phyloP scores from a whole-genome alignment of 2,797 vertebrate species.

The Hypotaenidia philippensis region DNA sequence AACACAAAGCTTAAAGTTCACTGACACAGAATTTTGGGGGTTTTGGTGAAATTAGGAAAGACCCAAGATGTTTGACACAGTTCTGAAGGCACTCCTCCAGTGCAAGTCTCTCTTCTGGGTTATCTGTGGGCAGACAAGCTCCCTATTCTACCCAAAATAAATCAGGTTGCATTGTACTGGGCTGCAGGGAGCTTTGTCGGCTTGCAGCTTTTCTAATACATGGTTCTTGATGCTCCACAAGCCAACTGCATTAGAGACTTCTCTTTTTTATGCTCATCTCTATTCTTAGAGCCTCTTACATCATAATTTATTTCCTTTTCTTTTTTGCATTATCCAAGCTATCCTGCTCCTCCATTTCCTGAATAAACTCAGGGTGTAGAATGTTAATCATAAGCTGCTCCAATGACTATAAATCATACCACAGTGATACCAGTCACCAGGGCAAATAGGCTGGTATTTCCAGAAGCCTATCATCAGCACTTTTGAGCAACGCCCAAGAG shows the following conservation, averaged over 20 bases:
- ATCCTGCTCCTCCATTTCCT: slow-evolving; percentile 1
- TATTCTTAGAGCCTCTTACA: background rate
- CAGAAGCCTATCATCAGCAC: background rate
- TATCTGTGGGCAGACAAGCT: background rate
- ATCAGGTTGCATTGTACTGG: background rate
- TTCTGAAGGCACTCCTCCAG: background rate
- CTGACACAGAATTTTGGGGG: background rate
- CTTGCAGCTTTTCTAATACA: background rate
- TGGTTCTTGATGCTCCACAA: background rate
- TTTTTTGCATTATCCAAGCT: background rate
- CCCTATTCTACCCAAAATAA: background rate
- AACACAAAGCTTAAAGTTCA: background rate
- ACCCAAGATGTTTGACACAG: background rate
- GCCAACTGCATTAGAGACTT: background rate
- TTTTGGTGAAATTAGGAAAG: background rate
- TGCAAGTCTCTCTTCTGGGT: background rate
- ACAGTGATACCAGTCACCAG: background rate
- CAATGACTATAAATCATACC: background rate
- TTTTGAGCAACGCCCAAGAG: background rate
- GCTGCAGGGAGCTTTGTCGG: background rate
- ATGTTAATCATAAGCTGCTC: background rate
- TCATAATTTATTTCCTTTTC: slow-evolving; percentile 5
- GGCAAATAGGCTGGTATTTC: background rate
- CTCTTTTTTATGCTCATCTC: background rate
- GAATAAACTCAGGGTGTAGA: background rate